These are phyloP conservation scores for Syngnathus floridae DNA, from an alignment of 2,113 vertebrate genomes.

Conservation along the genomic window DNA sequence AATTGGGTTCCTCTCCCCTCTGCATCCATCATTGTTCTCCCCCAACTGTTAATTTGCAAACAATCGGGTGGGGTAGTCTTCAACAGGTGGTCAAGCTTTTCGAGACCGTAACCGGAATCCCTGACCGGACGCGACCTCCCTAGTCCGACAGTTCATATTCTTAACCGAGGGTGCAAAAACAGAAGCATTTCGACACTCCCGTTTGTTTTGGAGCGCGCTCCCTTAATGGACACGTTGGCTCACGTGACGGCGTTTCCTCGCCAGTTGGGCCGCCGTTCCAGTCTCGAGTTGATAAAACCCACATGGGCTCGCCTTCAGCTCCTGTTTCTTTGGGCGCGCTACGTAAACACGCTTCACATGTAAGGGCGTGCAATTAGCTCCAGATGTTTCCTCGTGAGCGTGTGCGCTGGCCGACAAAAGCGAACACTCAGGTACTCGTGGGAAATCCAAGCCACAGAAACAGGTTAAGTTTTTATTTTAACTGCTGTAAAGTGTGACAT, in stretches of 20 bases:
- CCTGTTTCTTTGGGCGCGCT: constrained; percentile 14
- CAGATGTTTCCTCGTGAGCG: constrained; percentile 47
- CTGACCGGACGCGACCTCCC: constrained; percentile 1
- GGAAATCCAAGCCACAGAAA: constrained; percentile 35
- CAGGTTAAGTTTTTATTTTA: not conserved
- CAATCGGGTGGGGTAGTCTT: constrained; percentile 5
- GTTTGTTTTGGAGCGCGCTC: constrained; percentile 10
- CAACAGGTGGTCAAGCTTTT: constrained; percentile 23
- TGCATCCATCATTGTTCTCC: not conserved
- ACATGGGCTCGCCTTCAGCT: constrained; percentile 24
- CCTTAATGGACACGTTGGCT: constrained; percentile 13
- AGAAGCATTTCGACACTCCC: not conserved
- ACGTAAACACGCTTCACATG: constrained; percentile 21
- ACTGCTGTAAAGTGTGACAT: constrained; percentile 8
- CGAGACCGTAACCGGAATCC: constrained; percentile 25
- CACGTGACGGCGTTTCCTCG: not conserved
- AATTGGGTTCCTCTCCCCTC: not conserved
- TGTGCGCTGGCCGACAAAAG: not conserved
- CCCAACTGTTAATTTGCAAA: constrained; percentile 11
- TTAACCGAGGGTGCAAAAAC: not conserved
- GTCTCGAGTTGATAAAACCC: constrained; percentile 33
- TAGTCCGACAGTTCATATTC: constrained; percentile 7
- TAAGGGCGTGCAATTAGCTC: constrained; percentile 31
- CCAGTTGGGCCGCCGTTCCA: constrained; percentile 6
- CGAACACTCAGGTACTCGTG: constrained; percentile 21